Evolutionary conservation across 2,113 vertebrate species (phyloP).

Genomic region (Eclectus roratus): DNA sequence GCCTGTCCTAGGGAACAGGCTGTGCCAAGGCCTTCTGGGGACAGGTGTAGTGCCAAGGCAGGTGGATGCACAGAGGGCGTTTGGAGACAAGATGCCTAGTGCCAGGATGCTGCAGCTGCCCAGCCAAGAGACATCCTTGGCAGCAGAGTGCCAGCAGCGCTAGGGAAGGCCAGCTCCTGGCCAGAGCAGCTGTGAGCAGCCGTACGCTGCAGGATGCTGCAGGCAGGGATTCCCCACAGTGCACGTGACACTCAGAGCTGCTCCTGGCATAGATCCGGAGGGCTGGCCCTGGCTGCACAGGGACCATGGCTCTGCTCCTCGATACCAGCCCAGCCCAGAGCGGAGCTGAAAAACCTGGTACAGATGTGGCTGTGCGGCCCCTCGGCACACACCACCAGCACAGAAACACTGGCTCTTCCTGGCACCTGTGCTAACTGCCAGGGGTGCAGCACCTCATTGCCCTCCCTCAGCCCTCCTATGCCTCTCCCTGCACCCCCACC

Average conservation of each 20-base stretch:
- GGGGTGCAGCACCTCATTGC: background rate
- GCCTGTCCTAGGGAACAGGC: fast-evolving
- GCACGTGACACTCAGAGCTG: background rate
- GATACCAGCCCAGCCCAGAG: background rate
- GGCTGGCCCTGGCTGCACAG: background rate
- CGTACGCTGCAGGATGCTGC: background rate
- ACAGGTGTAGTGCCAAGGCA: background rate
- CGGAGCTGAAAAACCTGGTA: fast-evolving
- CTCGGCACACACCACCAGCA: background rate
- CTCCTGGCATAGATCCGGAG: background rate
- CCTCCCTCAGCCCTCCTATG: background rate
- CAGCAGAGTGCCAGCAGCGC: fast-evolving
- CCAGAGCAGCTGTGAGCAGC: fast-evolving
- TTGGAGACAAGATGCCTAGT: background rate
- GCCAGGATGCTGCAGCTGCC: background rate
- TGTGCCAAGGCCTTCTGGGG: fast-evolving
- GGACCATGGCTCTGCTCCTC: background rate
- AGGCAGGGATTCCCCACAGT: slow-evolving; percentile 19
- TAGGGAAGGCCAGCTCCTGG: background rate
- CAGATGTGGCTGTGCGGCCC: fast-evolving
- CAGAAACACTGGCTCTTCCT: fast-evolving
- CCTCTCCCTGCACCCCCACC: no score
- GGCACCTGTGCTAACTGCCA: fast-evolving
- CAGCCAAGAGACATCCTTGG: fast-evolving
- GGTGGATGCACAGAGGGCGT: background rate